Conservation (phyloP, 2,797 vertebrate species). For the Prunella strophiata region DNA sequence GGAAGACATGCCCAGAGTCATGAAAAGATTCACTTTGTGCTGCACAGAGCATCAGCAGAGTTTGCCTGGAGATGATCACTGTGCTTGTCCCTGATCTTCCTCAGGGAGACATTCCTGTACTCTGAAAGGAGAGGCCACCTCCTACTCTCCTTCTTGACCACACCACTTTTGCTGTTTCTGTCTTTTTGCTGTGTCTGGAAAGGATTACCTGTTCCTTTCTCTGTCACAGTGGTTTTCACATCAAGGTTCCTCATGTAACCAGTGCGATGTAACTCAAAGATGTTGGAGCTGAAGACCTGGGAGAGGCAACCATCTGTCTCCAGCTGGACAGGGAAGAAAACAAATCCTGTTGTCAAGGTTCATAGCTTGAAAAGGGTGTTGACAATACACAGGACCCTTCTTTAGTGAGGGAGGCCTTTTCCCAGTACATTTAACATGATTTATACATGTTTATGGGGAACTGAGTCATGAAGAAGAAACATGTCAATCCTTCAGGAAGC, state of each 20-base stretch:
- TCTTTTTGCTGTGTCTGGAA: not conserved
- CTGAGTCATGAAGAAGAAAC: not conserved
- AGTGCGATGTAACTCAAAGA: slow-evolving; percentile 71
- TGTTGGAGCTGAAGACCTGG: slow-evolving; percentile 55
- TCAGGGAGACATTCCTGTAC: not conserved
- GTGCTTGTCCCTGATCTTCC: not conserved
- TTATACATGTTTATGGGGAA: not conserved
- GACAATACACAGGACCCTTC: not conserved
- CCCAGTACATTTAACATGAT: not conserved
- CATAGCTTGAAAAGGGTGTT: not conserved
- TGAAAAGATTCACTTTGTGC: not conserved
- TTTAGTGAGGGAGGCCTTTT: not conserved
- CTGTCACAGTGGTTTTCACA: slow-evolving; percentile 51
- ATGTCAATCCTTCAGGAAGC: not conserved
- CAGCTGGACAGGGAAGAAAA: slow-evolving; percentile 43
- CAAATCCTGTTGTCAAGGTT: not conserved
- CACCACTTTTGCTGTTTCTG: not conserved
- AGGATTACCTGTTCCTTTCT: slow-evolving; percentile 77
- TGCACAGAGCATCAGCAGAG: not conserved
- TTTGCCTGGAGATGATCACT: not conserved
- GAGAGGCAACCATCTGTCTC: slow-evolving; percentile 69
- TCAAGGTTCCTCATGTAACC: slow-evolving; percentile 69
- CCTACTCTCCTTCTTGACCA: not conserved
- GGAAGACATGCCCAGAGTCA: not conserved
- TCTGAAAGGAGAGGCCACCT: not conserved